Conservation (phyloP, 2,888 invertebrate species). For the Dioctria rufipes region DNA sequence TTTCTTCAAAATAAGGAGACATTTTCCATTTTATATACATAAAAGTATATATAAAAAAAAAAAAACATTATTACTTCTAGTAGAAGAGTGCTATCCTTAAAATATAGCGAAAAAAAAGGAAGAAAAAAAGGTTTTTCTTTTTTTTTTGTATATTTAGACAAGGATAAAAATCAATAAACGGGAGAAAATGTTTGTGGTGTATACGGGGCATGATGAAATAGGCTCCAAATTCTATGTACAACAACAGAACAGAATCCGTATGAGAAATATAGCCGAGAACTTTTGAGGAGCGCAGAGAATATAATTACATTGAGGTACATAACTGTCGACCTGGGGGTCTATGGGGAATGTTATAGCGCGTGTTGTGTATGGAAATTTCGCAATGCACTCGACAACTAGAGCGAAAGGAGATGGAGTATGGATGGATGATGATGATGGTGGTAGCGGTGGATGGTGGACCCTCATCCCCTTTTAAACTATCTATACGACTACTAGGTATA, state of each 20-base stretch:
- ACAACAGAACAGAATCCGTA: constrained; percentile 34
- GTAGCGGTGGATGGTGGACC: neutral
- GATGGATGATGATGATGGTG: constrained; percentile 39
- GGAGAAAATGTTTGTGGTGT: constrained; percentile 48
- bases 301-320: constrained; percentile 51
- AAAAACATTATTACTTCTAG: no score
- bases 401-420: constrained; percentile 44
- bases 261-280: constrained; percentile 44
- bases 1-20: no score
- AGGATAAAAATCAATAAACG: constrained; percentile 48
- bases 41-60: no score
- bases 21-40: no score
- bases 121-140: constrained; percentile 4
- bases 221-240: constrained; percentile 48
- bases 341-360: constrained; percentile 42
- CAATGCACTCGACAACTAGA: constrained; percentile 49
- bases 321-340: constrained; percentile 48
- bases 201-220: constrained; percentile 23
- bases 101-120: neutral
- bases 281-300: constrained; percentile 46
- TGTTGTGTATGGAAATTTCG: constrained; percentile 49
- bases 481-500: constrained; percentile 1
- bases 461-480: neutral
- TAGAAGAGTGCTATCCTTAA: neutral
- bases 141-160: constrained; percentile 14